phyloP scores from a whole-genome alignment of 2,888 invertebrate species.

The Pharmacophagus antenor region DNA sequence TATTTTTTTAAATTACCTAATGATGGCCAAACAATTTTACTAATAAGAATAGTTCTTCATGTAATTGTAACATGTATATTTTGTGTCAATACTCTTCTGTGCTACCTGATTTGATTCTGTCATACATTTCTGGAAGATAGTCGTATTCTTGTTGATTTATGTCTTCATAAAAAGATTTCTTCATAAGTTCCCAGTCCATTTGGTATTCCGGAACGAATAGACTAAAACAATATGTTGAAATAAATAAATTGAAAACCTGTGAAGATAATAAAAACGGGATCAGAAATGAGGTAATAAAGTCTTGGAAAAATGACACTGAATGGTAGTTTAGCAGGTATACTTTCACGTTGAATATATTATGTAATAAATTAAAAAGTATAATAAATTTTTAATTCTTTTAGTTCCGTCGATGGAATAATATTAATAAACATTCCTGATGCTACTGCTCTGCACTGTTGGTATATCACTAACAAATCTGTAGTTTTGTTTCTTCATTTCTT shows the following conservation, averaged over 20 bases:
- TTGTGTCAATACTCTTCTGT: slow-evolving; percentile 15
- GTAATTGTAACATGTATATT: not conserved
- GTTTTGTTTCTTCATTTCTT: too few relatives aligned
- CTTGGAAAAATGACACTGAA: too few relatives aligned
- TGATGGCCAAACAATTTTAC: slow-evolving; percentile 23
- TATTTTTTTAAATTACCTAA: too few relatives aligned
- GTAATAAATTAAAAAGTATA: too few relatives aligned
- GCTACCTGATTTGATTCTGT: slow-evolving; percentile 38
- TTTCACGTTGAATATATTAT: too few relatives aligned
- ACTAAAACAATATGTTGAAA: slow-evolving; percentile 33
- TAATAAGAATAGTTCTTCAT: slow-evolving; percentile 5
- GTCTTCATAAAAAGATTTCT: slow-evolving; percentile 42
- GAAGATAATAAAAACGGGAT: not conserved
- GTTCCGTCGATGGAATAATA: not conserved
- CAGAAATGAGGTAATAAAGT: not conserved
- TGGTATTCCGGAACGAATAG: slow-evolving; percentile 46
- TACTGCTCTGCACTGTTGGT: not conserved
- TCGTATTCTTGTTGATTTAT: slow-evolving; percentile 42
- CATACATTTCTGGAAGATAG: slow-evolving; percentile 56
- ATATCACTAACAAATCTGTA: too few relatives aligned
- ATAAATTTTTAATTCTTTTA: not conserved
- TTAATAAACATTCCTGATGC: not conserved
- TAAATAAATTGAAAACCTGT: not conserved
- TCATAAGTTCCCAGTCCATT: slow-evolving; percentile 46
- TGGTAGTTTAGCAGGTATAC: too few relatives aligned